A percentile compares a stretch with the other conserved stretches of the same genome.
These are phyloP conservation scores for Salvelinus namaycush DNA, from an alignment of 2,113 vertebrate genomes.

Conservation along the genomic window DNA sequence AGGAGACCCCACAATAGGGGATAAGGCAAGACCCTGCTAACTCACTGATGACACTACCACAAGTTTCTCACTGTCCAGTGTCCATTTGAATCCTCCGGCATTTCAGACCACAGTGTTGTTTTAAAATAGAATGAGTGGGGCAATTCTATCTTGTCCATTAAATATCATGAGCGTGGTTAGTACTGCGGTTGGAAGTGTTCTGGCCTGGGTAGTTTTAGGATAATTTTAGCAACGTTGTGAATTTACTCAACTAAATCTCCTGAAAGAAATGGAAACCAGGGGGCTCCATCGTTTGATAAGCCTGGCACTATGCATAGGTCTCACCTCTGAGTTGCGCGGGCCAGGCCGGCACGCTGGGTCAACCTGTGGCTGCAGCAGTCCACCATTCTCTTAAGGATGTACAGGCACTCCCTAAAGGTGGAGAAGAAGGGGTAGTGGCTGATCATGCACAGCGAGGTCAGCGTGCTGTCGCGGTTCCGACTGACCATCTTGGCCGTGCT, in stretches of 20 bases:
- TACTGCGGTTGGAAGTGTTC: neutral
- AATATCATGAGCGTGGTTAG: neutral
- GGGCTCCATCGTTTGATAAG: neutral
- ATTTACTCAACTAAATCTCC: no score
- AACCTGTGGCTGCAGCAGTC: constrained; percentile 94
- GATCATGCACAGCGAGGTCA: constrained; percentile 94
- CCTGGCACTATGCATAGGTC: neutral
- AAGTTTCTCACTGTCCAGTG: no score
- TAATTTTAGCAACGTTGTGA: no score
- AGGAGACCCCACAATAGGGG: neutral
- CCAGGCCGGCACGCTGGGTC: constrained; percentile 84
- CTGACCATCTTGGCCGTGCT: constrained; percentile 71
- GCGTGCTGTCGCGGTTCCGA: constrained; percentile 89
- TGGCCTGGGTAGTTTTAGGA: no score
- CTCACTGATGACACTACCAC: neutral
- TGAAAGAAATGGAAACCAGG: no score
- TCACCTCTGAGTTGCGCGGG: constrained; percentile 88
- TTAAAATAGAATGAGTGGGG: no score
- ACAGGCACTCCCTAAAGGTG: constrained; percentile 94
- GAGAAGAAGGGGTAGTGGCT: constrained; percentile 98
- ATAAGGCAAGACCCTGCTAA: neutral
- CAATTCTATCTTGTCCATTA: no score
- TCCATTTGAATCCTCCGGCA: no score
- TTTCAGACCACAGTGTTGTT: no score
- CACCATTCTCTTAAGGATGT: constrained; percentile 93